Evolutionary conservation across 2,888 invertebrate species (phyloP).

Genomic region (Leptura quadrifasciata): DNA sequence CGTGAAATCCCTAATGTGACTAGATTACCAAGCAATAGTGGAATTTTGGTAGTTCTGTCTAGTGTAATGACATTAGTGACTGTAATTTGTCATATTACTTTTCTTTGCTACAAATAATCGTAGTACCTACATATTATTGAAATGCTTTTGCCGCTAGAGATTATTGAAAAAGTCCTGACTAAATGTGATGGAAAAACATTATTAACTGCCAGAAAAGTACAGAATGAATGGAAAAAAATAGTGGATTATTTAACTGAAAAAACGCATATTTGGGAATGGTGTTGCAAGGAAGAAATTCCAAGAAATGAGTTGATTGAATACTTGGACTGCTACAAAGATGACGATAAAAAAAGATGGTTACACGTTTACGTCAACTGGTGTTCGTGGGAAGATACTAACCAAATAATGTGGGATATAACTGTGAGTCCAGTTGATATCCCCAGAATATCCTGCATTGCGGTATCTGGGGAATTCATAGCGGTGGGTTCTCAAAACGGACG

Average conservation of each 20-base stretch:
- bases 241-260: constrained; percentile 69
- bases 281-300: constrained; percentile 70
- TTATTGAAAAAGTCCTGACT: constrained; percentile 69
- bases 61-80: neutral
- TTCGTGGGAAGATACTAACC: constrained; percentile 67
- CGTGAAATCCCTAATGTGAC: too few species aligned
- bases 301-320: constrained; percentile 68
- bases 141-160: constrained; percentile 68
- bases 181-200: constrained; percentile 71
- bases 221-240: constrained; percentile 62
- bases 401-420: constrained; percentile 66
- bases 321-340: constrained; percentile 63
- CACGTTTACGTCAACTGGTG: constrained; percentile 70
- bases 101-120: constrained; percentile 9
- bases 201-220: constrained; percentile 65
- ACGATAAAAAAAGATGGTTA: constrained; percentile 65
- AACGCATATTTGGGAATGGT: constrained; percentile 69
- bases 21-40: constrained; percentile 24
- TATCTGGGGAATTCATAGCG: constrained; percentile 68
- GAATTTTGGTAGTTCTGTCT: constrained; percentile 17
- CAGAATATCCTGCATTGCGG: constrained; percentile 69
- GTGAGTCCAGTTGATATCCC: constrained; percentile 67
- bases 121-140: constrained; percentile 48
- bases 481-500: constrained; percentile 70
- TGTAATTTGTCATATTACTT: neutral